Evolutionary conservation across 2,797 vertebrate genomes (phyloP), one percentile per base, ranked within the genome.

Genomic region (Sebastes melanostomus): DNA sequence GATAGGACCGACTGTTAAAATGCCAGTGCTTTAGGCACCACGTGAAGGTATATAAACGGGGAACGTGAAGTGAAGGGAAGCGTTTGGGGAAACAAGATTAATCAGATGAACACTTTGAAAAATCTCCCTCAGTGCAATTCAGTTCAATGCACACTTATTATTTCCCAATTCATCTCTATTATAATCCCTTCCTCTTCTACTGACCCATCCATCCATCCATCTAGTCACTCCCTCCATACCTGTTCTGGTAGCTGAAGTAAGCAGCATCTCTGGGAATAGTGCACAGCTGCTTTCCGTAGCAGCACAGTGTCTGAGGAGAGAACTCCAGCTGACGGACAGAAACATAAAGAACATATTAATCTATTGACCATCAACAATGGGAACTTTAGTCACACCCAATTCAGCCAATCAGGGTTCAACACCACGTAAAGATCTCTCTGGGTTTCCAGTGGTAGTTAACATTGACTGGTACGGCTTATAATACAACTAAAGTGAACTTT

Each of bases 241-340:
- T 99, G 97, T 99, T 99, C 94, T 99, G 98, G 93, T 99, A 99
- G 94, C 98, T 99, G 95, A 99, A 99, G 92, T 99, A 99, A 89
- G 98, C 98, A 90, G 98, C 97, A 85, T 99, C 98, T 90, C 98
- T 94, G 82, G 98, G 98, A 92, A 99, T 99, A 72, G 98, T 99
- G 94, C 98, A 99, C 18, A 99, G 94, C 95, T 99, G 98, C 95
- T 99, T 99, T 81, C 98, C 98, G 79, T 99, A 99, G 95, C 98
- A 99, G 96, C 98, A 99, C 74, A 99, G 94, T 52, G 98, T 99
- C 95, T 99, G 98, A 80, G 98, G 98, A 2, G 98, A 99, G 89
- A 96, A 96, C 93, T 96, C 96, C 93, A 95, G 78, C 96, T 96
- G 90, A 72, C n/a, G 72, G 82, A 74, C 1, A 81, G 42, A 86